Percentiles rank a stretch among this genome's conserved stretches.
These are phyloP conservation scores for Poliocrania exsul DNA, from an alignment of 2,797 vertebrate genomes.

Conservation along the genomic window DNA sequence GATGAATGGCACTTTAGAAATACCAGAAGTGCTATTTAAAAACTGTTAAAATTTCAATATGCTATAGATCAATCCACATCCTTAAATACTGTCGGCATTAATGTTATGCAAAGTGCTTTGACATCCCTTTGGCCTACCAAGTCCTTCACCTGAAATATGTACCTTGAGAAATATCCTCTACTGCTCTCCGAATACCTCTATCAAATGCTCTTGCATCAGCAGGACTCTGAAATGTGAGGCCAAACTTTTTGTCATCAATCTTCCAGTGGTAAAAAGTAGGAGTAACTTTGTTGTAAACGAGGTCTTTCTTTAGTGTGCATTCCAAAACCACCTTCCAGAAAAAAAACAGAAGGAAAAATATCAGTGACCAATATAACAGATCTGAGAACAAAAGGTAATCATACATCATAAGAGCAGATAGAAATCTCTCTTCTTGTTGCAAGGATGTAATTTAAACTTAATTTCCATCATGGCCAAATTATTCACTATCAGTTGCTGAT, in stretches of 20 bases:
- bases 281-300: conserved; percentile 98
- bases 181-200: conserved; percentile 92
- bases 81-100: background rate
- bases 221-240: conserved; percentile 98
- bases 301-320: conserved; percentile 93
- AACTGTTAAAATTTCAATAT: background rate
- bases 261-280: conserved; percentile 99
- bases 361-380: background rate
- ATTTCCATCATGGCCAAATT: background rate
- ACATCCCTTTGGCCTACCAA: background rate
- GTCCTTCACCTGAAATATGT: background rate
- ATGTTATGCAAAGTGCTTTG: background rate
- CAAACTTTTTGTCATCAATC: conserved; percentile 98
- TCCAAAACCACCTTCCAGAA: conserved; percentile 93
- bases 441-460: background rate
- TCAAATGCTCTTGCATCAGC: conserved; percentile 97
- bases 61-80: background rate
- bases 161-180: conserved; percentile 97
- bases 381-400: background rate
- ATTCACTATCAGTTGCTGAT: background rate
- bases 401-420: background rate
- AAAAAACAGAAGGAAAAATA: conserved; percentile 11
- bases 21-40: background rate
- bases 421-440: background rate
- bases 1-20: background rate